Base-by-base conservation (phyloP, 2,888 invertebrate species). In the Plebejus argus region DNA sequence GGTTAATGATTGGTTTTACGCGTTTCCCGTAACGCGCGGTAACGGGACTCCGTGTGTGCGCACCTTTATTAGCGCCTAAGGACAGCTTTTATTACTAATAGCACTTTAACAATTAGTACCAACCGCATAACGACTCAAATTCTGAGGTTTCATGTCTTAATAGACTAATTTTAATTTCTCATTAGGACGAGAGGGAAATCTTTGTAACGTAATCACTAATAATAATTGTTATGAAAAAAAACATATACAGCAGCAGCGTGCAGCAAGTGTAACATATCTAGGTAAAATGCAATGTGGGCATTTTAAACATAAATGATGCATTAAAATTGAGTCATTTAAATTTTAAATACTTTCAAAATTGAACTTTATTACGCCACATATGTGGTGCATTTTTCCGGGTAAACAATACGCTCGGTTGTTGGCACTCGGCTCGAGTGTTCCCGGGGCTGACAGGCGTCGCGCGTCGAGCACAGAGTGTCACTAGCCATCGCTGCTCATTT, bases 1-100 rank as follows among this genome's bases (percentile, higher is more conserved):
- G 86, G 83, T 86, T 88, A 90, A 89, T 90, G 88, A 90, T 89
- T 91, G 87, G 85, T 89, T 90, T 90, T 87, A 88, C 85, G 85
- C 83, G 86, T 81, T 86, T 85, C 85, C 85, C 84, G 86, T 86
- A 85, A 86, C 82, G 82, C 77, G 78, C 81, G 79, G 82, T 61
- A 61, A 61, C 61, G 20, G 12, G 61, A 61, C 66, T 28, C 66
- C 83, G 82, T 84, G 86, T 87, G 85, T 87, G 84, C 83, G 85
- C 83, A 83, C 84, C 84, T 90, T 88, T 88, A 87, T 89, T 89
- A 86, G 86, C 83, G 79, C 83, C 85, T 89, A 87, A 88, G 87
- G 86, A 85, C 80, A 85, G 84, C 83, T 86, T 89, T 89, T 89
- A 89, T 89, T 87, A 86, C 87, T 86, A 86, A 89, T 87, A 86